phyloP scores from a whole-genome alignment of 2,797 vertebrate genomes.

The Phalloptychus januarius region DNA sequence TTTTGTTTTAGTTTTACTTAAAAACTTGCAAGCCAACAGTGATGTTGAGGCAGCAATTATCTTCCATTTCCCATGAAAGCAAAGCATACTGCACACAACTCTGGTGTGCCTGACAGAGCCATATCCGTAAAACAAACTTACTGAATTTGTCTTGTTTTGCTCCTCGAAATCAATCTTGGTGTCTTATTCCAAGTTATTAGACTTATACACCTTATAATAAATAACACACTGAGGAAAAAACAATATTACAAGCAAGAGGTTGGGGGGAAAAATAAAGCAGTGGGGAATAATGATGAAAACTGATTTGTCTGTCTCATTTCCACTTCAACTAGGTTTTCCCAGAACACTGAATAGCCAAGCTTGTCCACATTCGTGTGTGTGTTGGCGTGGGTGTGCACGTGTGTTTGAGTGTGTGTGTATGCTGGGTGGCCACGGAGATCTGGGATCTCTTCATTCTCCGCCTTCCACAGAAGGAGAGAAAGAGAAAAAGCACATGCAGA shows the following conservation, averaged over 20 bases:
- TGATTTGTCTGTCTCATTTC: slow-evolving; percentile 50
- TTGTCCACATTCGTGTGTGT: slow-evolving; percentile 24
- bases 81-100: not conserved
- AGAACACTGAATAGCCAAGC: slow-evolving; percentile 34
- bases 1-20: not conserved
- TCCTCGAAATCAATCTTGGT: not conserved
- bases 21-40: slow-evolving; percentile 4
- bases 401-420: slow-evolving; percentile 23
- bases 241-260: not conserved
- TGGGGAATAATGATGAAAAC: slow-evolving; percentile 47
- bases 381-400: not conserved
- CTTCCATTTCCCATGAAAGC: not conserved
- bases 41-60: not conserved
- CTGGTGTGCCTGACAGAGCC: not conserved
- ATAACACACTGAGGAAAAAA: not conserved
- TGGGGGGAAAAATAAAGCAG: not conserved
- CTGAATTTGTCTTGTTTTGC: not conserved
- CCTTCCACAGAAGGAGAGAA: slow-evolving; percentile 26
- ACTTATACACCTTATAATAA: not conserved
- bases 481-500: slow-evolving; percentile 54
- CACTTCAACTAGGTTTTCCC: slow-evolving; percentile 48
- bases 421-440: slow-evolving; percentile 56
- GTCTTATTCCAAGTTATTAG: not conserved
- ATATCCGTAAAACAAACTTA: not conserved
- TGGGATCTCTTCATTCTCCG: slow-evolving; percentile 38